Conservation (phyloP, 1,140 invertebrate genomes). For the Drosophila kikkawai region DNA sequence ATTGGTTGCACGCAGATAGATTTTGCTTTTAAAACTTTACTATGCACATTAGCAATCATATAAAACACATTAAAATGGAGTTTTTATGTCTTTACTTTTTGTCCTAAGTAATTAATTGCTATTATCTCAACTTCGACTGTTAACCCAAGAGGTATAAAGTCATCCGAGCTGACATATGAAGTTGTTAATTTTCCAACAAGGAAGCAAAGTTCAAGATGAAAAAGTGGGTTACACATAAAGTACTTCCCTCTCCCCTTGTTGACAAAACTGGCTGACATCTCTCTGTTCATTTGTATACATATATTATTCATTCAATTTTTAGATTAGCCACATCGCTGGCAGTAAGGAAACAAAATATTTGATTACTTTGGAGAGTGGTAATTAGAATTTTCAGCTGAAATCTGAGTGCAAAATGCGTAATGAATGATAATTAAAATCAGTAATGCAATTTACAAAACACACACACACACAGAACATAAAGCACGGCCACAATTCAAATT, state of each 20-base stretch:
- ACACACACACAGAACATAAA: not conserved
- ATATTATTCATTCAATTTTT: not conserved
- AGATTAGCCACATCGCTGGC: not conserved
- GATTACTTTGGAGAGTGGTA: constrained; percentile 6
- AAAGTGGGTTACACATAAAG: constrained; percentile 31
- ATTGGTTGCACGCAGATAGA: no score
- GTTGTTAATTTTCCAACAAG: constrained; percentile 68
- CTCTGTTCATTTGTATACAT: constrained; percentile 3
- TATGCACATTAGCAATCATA: not conserved
- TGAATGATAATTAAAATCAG: constrained; percentile 23
- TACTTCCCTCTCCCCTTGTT: constrained; percentile 14
- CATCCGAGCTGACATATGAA: constrained; percentile 68
- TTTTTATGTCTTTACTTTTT: not conserved
- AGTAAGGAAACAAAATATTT: constrained; percentile 6
- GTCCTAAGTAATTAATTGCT: no score
- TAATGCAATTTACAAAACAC: constrained; percentile 28
- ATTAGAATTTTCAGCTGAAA: constrained; percentile 16
- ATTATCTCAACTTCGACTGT: not conserved
- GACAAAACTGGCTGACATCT: constrained; percentile 27
- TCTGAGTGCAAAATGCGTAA: constrained; percentile 9
- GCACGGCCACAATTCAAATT: constrained; percentile 32
- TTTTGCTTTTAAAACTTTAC: not conserved
- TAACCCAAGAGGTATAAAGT: constrained; percentile 11
- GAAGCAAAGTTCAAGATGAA: constrained; percentile 12
- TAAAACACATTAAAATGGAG: not conserved